phyloP scores from a whole-genome alignment of 2,797 vertebrate species.

The Bucorvus abyssinicus region DNA sequence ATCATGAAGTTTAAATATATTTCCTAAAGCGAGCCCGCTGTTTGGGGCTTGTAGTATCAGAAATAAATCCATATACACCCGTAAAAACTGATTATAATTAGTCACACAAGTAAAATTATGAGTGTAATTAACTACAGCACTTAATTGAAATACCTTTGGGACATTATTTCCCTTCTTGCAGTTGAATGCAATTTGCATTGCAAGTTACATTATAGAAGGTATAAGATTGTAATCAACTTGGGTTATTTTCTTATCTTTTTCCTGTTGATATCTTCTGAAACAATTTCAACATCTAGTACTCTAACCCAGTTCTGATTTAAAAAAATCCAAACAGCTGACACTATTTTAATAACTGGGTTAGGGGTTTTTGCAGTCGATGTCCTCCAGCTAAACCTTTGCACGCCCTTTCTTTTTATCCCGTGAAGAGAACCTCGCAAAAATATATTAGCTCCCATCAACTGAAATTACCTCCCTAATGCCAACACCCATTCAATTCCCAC shows the following conservation, averaged over 20 bases:
- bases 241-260: neutral
- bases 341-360: neutral
- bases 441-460: neutral
- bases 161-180: neutral
- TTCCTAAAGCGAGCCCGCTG: neutral
- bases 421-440: neutral
- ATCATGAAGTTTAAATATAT: neutral
- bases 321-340: neutral
- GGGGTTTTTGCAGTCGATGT: neutral
- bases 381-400: neutral
- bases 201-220: neutral
- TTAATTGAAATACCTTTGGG: constrained; percentile 43
- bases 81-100: constrained; percentile 29
- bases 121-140: constrained; percentile 28
- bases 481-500: neutral
- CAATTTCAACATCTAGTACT: neutral
- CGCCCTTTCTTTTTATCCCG: neutral
- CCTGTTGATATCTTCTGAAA: neutral
- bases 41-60: neutral
- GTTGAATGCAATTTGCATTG: neutral
- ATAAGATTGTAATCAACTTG: neutral
- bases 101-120: constrained; percentile 29
- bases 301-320: neutral
- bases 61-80: neutral
- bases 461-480: neutral